These are phyloP conservation scores for Pandemis corylana DNA, from an alignment of 2,888 invertebrate genomes.

Conservation along the genomic window DNA sequence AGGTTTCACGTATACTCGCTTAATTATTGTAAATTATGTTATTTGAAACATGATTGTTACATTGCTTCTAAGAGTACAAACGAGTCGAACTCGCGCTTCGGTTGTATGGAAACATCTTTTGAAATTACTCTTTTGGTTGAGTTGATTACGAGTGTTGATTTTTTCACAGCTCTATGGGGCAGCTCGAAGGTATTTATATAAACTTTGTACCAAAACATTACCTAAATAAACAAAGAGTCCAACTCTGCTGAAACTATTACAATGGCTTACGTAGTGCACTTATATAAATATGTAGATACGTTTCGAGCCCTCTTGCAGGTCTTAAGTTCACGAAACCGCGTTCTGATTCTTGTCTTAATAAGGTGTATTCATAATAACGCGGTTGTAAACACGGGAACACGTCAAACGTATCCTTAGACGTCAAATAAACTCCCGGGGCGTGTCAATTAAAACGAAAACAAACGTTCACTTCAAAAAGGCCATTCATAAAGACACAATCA, in stretches of 20 bases:
- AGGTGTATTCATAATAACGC: conserved; percentile 6
- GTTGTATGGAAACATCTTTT: no score
- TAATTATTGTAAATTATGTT: not conserved
- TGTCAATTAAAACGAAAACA: conserved; percentile 73
- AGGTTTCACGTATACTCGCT: conserved; percentile 41
- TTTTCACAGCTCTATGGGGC: no score
- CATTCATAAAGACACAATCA: conserved; percentile 79
- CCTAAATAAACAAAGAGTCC: no score
- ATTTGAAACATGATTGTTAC: no score
- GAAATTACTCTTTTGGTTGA: no score
- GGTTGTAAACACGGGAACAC: not conserved
- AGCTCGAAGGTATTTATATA: no score
- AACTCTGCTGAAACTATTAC: no score
- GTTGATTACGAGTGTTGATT: no score
- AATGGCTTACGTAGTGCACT: no score
- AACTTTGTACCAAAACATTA: not conserved
- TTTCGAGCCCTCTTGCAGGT: not conserved
- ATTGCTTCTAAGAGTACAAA: no score
- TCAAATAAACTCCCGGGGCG: conserved; percentile 25
- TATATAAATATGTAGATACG: not conserved
- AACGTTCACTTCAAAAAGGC: conserved; percentile 70
- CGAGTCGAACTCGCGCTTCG: no score
- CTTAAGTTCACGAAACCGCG: not conserved
- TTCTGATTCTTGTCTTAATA: not conserved
- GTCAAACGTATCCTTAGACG: conserved; percentile 23